These are phyloP conservation scores for Spilosoma lubricipeda DNA, from an alignment of 2,888 invertebrate genomes.

Conservation along the genomic window DNA sequence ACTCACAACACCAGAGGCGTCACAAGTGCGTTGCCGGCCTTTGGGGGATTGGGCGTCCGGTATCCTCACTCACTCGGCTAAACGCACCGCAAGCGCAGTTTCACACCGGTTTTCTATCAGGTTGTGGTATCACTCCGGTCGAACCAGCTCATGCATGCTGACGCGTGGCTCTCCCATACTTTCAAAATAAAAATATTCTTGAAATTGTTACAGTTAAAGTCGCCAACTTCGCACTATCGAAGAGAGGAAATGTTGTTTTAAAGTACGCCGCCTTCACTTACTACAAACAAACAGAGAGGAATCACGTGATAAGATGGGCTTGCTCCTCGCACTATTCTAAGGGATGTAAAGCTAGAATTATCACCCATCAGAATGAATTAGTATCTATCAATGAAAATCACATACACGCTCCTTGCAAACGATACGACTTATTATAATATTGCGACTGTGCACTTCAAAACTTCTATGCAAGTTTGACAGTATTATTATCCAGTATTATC, in stretches of 20 bases:
- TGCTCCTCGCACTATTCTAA: conserved; percentile 23
- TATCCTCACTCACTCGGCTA: too few species aligned
- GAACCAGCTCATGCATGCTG: too few species aligned
- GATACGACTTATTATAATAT: background rate
- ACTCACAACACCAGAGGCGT: too few species aligned
- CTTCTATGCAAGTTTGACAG: background rate
- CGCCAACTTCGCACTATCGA: conserved; percentile 14
- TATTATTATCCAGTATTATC: background rate
- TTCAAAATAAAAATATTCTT: background rate
- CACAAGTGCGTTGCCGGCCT: too few species aligned
- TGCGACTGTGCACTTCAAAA: background rate
- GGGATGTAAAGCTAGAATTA: conserved; percentile 18
- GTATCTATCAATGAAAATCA: conserved; percentile 10
- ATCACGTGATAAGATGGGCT: conserved; percentile 14
- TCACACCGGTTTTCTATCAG: too few species aligned
- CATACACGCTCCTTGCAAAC: background rate
- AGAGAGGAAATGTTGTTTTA: conserved; percentile 19
- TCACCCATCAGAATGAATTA: conserved; percentile 6
- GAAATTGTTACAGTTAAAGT: conserved; percentile 15
- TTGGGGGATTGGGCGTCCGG: too few species aligned
- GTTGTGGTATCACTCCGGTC: too few species aligned
- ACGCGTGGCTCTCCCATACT: background rate
- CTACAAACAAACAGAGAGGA: conserved; percentile 19
- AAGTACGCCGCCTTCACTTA: conserved; percentile 22
- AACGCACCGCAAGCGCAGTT: too few species aligned